These are phyloP conservation scores for Clarias fuscus DNA, from an alignment of 2,797 vertebrate genomes.

Conservation along the genomic window DNA sequence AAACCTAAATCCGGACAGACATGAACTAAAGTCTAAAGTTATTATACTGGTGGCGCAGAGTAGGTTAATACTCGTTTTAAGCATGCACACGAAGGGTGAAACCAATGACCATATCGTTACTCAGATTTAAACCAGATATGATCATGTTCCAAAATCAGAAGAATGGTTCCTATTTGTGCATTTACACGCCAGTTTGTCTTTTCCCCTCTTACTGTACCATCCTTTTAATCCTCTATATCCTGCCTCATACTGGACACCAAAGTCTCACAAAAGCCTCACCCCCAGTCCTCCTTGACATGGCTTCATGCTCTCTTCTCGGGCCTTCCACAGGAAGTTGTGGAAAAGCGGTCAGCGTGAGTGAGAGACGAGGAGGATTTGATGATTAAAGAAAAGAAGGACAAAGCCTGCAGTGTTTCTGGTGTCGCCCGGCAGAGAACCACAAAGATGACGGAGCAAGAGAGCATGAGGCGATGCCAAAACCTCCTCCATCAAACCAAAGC, in stretches of 20 bases:
- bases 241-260: not conserved
- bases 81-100: not conserved
- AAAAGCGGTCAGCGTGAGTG: slow-evolving; percentile 9
- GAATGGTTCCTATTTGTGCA: no score
- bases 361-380: not conserved
- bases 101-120: not conserved
- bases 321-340: slow-evolving; percentile 30
- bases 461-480: not conserved
- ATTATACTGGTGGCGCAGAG: not conserved
- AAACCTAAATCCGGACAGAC: not conserved
- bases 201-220: no score
- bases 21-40: not conserved
- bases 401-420: slow-evolving; percentile 42
- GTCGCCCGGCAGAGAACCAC: slow-evolving; percentile 20
- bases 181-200: no score
- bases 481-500: slow-evolving; percentile 32
- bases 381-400: slow-evolving; percentile 39
- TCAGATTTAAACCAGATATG: not conserved
- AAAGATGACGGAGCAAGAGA: slow-evolving; percentile 16
- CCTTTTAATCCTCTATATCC: not conserved
- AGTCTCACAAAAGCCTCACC: not conserved
- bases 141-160: no score
- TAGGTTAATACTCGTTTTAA: not conserved
- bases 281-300: not conserved
- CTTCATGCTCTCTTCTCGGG: slow-evolving; percentile 1